These are phyloP conservation scores for Rhea americana DNA, from an alignment of 2,113 vertebrate species.

Conservation along the genomic window DNA sequence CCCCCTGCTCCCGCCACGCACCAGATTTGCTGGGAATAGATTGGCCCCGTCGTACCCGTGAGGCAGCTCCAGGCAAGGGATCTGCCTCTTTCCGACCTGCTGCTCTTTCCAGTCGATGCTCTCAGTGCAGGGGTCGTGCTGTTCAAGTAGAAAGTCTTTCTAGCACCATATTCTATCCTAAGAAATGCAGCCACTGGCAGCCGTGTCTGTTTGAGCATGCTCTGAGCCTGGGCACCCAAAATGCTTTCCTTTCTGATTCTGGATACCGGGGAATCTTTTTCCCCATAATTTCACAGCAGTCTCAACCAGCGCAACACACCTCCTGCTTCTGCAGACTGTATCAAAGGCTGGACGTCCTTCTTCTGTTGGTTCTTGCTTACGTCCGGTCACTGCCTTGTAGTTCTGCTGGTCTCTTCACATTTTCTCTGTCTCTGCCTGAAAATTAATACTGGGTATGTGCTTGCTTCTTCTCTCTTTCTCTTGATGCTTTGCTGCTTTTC, in stretches of 20 bases:
- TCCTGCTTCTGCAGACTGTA: neutral
- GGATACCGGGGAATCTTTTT: neutral
- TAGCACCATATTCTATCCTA: neutral
- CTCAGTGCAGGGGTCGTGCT: neutral
- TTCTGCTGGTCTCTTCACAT: neutral
- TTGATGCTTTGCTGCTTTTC: neutral
- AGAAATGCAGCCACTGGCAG: rapidly evolving
- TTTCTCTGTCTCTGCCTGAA: neutral
- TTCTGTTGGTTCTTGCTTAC: neutral
- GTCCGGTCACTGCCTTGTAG: neutral
- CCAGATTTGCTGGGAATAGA: no score
- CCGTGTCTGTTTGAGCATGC: rapidly evolving
- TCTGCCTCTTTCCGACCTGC: neutral
- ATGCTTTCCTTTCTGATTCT: no score
- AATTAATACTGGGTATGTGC: neutral
- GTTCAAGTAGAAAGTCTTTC: neutral
- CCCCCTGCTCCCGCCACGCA: no score
- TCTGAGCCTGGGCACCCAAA: neutral
- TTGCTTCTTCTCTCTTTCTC: neutral
- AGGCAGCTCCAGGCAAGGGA: neutral
- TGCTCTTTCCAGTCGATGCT: neutral
- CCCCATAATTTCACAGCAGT: neutral
- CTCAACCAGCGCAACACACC: neutral
- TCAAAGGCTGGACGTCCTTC: neutral
- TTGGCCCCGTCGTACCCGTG: no score